phyloP scores from a whole-genome alignment of 2,888 invertebrate genomes.

The Globia sparganii region DNA sequence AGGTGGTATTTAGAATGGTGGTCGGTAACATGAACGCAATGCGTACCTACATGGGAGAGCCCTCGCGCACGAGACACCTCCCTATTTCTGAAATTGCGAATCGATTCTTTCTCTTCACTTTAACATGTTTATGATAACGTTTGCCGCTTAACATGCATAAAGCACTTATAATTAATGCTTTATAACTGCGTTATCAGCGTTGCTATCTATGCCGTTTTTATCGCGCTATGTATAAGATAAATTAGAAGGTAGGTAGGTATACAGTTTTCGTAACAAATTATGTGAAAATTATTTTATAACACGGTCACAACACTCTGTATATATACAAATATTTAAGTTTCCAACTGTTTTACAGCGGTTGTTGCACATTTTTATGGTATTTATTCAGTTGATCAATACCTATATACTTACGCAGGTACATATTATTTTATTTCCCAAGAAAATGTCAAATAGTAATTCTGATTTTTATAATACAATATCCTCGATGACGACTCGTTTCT shows the following conservation, averaged over 20 bases:
- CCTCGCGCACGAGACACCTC: background rate
- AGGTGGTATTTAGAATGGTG: background rate
- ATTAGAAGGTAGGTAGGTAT: constrained; percentile 12
- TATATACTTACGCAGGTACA: too few relatives aligned
- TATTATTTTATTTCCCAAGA: background rate
- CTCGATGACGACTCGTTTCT: background rate
- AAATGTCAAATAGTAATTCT: background rate
- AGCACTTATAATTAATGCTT: constrained; percentile 66
- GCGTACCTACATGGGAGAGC: too few relatives aligned
- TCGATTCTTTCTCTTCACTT: constrained; percentile 17
- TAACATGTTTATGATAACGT: constrained; percentile 30
- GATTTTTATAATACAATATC: background rate
- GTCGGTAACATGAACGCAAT: background rate
- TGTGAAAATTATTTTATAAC: constrained; percentile 68
- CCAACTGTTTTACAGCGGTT: background rate
- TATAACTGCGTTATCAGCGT: constrained; percentile 55
- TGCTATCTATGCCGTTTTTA: constrained; percentile 59
- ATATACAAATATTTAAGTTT: constrained; percentile 11
- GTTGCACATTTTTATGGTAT: background rate
- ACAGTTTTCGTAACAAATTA: constrained; percentile 56
- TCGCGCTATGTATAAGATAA: constrained; percentile 56
- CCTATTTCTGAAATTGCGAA: background rate
- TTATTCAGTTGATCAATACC: constrained; percentile 1
- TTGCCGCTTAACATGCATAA: constrained; percentile 46
- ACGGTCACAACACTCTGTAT: constrained; percentile 61